These are phyloP conservation scores for Ictalurus furcatus DNA, from an alignment of 2,113 vertebrate genomes.

Conservation along the genomic window DNA sequence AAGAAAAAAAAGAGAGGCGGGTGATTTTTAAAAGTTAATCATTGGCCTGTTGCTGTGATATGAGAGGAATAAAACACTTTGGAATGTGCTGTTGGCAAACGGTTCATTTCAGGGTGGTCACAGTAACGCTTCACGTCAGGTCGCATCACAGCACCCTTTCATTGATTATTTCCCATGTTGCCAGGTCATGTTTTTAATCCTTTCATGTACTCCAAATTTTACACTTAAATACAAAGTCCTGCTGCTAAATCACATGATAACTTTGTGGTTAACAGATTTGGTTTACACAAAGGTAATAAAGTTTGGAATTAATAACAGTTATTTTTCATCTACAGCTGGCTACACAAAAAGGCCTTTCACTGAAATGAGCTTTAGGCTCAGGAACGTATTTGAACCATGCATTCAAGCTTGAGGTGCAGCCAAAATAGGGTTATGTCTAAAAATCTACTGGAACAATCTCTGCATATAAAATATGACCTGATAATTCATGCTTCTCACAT, in stretches of 20 bases:
- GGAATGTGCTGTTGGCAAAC: no score
- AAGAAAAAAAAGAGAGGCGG: no score
- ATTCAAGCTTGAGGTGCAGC: background rate
- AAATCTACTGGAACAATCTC: conserved; percentile 7
- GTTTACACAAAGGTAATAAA: background rate
- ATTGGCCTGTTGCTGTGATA: no score
- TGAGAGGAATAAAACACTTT: no score
- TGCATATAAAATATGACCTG: background rate
- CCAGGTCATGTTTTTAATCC: background rate
- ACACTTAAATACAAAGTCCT: background rate
- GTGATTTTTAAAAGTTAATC: no score
- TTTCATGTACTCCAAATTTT: background rate
- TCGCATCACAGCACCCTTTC: no score
- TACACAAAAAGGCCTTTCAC: background rate
- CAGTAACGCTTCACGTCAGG: no score
- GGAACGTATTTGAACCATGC: background rate
- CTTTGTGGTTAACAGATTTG: background rate
- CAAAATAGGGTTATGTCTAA: background rate
- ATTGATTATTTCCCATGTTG: background rate
- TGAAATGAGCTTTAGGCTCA: background rate
- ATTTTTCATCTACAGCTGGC: background rate
- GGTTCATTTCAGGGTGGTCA: no score
- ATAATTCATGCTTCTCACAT: background rate
- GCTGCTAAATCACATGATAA: background rate
- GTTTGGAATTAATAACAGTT: no score